phyloP scores from a whole-genome alignment of 2,113 vertebrate genomes.

The Gnathonemus longibarbis region DNA sequence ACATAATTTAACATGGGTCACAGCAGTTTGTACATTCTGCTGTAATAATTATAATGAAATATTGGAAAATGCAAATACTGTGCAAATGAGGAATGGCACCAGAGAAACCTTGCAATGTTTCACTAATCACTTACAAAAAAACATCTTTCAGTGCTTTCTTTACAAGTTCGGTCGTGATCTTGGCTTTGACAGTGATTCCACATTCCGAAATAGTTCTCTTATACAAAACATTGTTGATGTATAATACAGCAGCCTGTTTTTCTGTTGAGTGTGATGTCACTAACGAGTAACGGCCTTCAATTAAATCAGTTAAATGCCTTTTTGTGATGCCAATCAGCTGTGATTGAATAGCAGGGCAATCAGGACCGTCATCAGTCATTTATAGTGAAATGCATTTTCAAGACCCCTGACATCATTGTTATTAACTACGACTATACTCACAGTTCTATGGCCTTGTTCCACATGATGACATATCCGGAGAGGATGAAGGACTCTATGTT shows the following conservation, averaged over 20 bases:
- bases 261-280: background rate
- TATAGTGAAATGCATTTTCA: background rate
- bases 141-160: background rate
- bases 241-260: background rate
- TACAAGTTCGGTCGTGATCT: background rate
- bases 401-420: background rate
- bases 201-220: background rate
- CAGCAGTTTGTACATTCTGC: background rate
- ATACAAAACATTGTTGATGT: background rate
- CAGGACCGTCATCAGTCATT: background rate
- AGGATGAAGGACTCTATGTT: slow-evolving; percentile 97
- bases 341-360: background rate
- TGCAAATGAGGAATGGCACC: background rate
- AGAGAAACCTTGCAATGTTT: background rate
- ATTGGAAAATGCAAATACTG: background rate
- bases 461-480: slow-evolving; percentile 98
- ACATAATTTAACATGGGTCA: background rate
- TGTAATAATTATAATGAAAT: background rate
- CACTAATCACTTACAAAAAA: background rate
- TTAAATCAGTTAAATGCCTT: background rate
- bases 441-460: slow-evolving; percentile 99
- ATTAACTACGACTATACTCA: slow-evolving; percentile 54
- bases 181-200: background rate
- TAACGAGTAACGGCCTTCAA: background rate
- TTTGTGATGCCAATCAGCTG: background rate